Conservation (phyloP, 23 tunicate genomes). For the Trididemnum clinides region DNA sequence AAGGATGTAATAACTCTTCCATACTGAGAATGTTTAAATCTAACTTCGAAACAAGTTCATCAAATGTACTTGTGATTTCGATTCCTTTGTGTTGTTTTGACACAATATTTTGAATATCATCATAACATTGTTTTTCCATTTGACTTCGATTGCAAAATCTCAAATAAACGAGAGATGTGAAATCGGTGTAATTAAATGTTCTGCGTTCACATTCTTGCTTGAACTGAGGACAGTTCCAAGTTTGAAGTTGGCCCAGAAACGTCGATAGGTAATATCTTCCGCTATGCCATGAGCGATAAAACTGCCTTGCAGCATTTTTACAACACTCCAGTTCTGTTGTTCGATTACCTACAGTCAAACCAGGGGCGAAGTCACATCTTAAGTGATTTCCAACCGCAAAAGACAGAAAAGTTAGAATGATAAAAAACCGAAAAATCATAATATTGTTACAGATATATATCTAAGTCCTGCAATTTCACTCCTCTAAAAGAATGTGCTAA, state of each 20-base stretch:
- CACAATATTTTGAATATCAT: background rate
- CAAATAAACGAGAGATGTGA: background rate
- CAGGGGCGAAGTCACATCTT: background rate
- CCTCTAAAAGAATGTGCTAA: too few species aligned
- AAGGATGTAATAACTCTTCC: conserved; percentile 50
- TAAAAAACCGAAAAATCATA: too few species aligned
- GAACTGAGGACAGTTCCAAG: conserved; percentile 8
- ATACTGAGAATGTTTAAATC: background rate
- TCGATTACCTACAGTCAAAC: conserved; percentile 13
- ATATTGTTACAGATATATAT: too few species aligned
- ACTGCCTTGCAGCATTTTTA: background rate
- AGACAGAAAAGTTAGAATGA: too few species aligned
- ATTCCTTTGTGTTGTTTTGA: background rate
- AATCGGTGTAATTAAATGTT: background rate
- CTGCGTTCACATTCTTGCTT: background rate
- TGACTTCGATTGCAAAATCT: background rate
- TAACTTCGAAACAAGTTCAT: background rate
- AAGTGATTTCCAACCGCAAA: background rate
- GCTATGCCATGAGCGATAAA: background rate
- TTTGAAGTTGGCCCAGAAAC: background rate
- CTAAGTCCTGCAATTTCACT: too few species aligned
- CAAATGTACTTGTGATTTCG: background rate
- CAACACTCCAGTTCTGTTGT: background rate
- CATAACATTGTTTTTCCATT: background rate
- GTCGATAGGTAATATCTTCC: background rate